These are phyloP conservation scores for Leptothorax acervorum DNA, from an alignment of 2,888 invertebrate genomes.

Conservation along the genomic window DNA sequence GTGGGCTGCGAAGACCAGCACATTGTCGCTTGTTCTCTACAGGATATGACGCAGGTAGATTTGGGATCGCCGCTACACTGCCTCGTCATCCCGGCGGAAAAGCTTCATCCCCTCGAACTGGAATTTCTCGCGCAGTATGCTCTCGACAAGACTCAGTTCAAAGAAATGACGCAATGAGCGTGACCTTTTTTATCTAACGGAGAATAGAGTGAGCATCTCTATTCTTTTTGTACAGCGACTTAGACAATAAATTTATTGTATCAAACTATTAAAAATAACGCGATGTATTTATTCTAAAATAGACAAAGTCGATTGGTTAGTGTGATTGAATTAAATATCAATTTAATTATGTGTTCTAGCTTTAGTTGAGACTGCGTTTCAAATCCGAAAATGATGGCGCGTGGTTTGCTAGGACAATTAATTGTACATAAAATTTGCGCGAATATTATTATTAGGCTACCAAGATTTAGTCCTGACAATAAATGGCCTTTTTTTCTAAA, in stretches of 20 bases:
- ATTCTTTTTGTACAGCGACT: not conserved
- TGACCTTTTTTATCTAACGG: not conserved
- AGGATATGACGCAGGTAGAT: conserved; percentile 90
- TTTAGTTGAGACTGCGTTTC: no score
- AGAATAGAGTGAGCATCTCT: not conserved
- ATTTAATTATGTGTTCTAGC: no score
- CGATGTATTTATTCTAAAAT: not conserved
- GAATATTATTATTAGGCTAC: no score
- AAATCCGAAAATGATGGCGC: no score
- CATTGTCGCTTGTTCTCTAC: conserved; percentile 91
- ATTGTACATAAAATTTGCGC: no score
- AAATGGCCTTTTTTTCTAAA: no score
- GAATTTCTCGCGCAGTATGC: conserved; percentile 92
- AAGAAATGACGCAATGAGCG: conserved; percentile 37
- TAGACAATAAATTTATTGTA: not conserved
- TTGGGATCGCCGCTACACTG: conserved; percentile 98
- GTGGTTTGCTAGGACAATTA: no score
- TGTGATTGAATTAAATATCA: no score
- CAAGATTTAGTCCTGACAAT: no score
- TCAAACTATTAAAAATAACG: not conserved
- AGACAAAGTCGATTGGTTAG: no score
- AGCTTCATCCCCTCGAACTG: conserved; percentile 95
- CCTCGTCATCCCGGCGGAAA: conserved; percentile 93
- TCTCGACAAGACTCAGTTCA: conserved; percentile 62
- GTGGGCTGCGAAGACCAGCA: conserved; percentile 95